phyloP scores from a whole-genome alignment of 2,113 vertebrate species.

The Poicephalus meyeri region DNA sequence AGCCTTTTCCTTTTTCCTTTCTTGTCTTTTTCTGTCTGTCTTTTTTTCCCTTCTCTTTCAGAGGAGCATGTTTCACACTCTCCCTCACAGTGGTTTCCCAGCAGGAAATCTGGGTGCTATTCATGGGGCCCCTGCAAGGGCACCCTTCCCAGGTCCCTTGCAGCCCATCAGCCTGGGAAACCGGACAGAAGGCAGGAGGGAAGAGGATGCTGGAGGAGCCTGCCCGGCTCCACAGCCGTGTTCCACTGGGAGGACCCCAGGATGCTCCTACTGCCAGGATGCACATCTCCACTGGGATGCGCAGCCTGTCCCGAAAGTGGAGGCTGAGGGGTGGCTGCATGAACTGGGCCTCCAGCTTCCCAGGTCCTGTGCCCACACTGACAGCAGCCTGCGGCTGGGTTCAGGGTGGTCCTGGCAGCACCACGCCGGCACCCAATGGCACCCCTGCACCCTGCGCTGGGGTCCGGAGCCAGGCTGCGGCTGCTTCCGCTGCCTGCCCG shows the following conservation, averaged over 20 bases:
- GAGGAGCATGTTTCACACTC: background rate
- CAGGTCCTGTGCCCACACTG: rapidly evolving
- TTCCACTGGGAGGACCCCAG: background rate
- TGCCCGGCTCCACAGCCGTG: rapidly evolving
- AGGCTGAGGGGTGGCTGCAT: background rate
- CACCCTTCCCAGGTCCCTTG: background rate
- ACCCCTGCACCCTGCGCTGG: background rate
- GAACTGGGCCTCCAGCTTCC: background rate
- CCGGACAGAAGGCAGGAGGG: background rate
- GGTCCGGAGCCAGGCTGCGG: background rate
- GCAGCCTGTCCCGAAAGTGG: background rate
- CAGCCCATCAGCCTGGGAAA: background rate
- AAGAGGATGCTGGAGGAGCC: background rate
- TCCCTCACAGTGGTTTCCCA: background rate
- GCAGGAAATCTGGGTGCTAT: background rate
- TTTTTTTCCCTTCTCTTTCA: background rate
- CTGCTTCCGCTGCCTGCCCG: background rate
- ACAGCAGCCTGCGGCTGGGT: background rate
- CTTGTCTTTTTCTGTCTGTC: background rate
- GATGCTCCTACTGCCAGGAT: rapidly evolving
- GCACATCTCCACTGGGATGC: rapidly evolving
- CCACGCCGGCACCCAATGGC: background rate
- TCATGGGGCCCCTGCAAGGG: background rate
- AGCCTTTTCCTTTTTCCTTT: constrained; percentile 9
- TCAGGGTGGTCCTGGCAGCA: background rate